Conservation (phyloP, 2,888 invertebrate species). For the Auanema freiburgensis region DNA sequence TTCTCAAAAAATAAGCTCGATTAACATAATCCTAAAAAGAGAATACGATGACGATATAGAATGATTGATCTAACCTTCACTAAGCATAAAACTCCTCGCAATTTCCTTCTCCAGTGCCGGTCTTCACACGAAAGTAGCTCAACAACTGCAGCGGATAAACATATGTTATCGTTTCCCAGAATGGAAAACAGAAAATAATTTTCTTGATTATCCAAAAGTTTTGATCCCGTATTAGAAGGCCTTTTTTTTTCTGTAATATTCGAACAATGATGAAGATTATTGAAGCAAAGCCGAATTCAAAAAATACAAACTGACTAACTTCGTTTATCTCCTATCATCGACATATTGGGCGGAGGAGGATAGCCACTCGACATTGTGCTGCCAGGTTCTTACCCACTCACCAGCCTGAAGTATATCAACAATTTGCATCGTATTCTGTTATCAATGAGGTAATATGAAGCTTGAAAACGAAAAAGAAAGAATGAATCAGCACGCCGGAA, state of each 20-base stretch:
- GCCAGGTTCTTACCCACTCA: too few species aligned
- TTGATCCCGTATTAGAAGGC: slow-evolving; percentile 18
- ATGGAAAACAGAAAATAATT: slow-evolving; percentile 16
- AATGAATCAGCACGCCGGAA: too few species aligned
- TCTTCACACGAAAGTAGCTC: slow-evolving; percentile 15
- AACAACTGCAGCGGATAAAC: slow-evolving; percentile 19
- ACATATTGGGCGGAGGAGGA: slow-evolving; percentile 3
- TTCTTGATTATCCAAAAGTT: slow-evolving; percentile 20
- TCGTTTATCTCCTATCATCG: neutral
- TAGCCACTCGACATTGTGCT: neutral
- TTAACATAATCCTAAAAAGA: slow-evolving; percentile 21
- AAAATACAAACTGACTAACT: neutral
- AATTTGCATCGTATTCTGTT: too few species aligned
- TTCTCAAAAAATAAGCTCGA: slow-evolving; percentile 18
- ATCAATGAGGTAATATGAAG: too few species aligned
- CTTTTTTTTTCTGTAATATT: slow-evolving; percentile 8
- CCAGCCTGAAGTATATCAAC: too few species aligned
- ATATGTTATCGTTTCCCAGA: slow-evolving; percentile 19
- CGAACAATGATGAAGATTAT: neutral
- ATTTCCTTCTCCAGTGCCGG: slow-evolving; percentile 5
- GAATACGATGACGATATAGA: neutral
- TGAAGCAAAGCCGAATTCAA: neutral
- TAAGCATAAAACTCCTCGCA: slow-evolving; percentile 19
- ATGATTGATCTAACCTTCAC: slow-evolving; percentile 14
- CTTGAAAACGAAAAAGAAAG: too few species aligned